Percentiles rank a stretch among this genome's conserved stretches.
These are phyloP conservation scores for Pyrgus malvae DNA, from an alignment of 2,888 invertebrate species.

Conservation along the genomic window DNA sequence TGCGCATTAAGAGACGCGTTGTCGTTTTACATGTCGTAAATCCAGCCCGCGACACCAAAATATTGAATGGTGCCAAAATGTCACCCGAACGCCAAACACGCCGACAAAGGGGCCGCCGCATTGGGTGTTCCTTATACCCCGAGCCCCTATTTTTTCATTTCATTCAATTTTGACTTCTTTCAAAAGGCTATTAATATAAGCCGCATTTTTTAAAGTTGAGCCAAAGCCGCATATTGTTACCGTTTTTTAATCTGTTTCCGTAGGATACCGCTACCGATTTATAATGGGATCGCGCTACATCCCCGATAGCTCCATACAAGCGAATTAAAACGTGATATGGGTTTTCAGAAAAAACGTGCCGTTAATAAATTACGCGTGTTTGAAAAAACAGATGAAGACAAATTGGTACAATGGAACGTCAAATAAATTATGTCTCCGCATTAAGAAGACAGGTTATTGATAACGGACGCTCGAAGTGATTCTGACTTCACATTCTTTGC, in stretches of 20 bases:
- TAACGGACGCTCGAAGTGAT: not conserved
- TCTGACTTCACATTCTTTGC: not conserved
- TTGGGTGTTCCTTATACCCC: constrained; percentile 77
- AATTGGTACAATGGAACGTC: constrained; percentile 65
- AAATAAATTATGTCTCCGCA: constrained; percentile 48
- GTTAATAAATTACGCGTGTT: constrained; percentile 74
- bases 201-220: constrained; percentile 77
- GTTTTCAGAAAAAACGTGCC: constrained; percentile 66
- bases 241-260: constrained; percentile 80
- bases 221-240: constrained; percentile 73
- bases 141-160: constrained; percentile 79
- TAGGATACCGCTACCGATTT: constrained; percentile 80
- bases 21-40: constrained; percentile 73
- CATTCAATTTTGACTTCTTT: constrained; percentile 82
- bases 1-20: constrained; percentile 52
- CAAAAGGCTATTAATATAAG: constrained; percentile 81
- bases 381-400: constrained; percentile 72
- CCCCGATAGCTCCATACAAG: constrained; percentile 65
- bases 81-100: constrained; percentile 73
- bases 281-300: constrained; percentile 66
- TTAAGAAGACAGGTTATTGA: constrained; percentile 31
- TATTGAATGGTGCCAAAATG: constrained; percentile 82
- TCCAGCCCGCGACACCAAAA: constrained; percentile 77
- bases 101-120: constrained; percentile 76
- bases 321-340: constrained; percentile 77